Evolutionary conservation across 2,888 invertebrate genomes (phyloP).

Genomic region (Volucella inanis): DNA sequence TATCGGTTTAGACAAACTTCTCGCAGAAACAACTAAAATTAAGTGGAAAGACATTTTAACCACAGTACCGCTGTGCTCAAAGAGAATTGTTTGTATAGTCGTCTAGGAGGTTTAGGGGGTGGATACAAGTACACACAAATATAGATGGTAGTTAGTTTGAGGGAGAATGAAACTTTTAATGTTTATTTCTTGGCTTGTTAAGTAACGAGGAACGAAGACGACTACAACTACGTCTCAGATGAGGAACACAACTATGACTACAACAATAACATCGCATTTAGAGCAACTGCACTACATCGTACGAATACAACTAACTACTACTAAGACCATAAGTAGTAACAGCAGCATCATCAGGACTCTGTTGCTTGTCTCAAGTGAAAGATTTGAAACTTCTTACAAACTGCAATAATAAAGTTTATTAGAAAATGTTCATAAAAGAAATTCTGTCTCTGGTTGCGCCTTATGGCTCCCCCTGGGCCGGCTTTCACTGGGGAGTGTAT

Average conservation of each 20-base stretch:
- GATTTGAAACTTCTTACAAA: constrained; percentile 72
- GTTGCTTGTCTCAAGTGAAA: constrained; percentile 67
- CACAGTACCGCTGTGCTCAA: constrained; percentile 55
- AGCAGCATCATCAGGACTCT: constrained; percentile 43
- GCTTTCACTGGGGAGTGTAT: not conserved
- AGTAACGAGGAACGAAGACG: constrained; percentile 28
- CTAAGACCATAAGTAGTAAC: constrained; percentile 13
- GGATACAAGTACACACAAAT: not conserved
- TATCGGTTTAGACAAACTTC: constrained; percentile 61
- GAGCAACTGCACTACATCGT: not conserved
- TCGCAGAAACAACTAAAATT: constrained; percentile 64
- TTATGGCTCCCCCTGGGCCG: not conserved
- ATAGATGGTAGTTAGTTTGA: not conserved
- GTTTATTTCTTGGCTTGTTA: constrained; percentile 64
- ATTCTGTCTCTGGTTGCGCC: constrained; percentile 23
- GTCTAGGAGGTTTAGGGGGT: not conserved
- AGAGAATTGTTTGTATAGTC: constrained; percentile 45
- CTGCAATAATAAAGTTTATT: constrained; percentile 74
- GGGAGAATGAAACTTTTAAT: constrained; percentile 51
- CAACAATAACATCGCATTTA: not conserved
- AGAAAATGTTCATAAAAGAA: constrained; percentile 63
- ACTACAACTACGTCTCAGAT: not conserved
- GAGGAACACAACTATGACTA: not conserved
- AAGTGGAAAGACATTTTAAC: constrained; percentile 72
- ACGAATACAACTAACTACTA: not conserved